Evolutionary conservation across 2,797 vertebrate genomes (phyloP).

Genomic region (Agapornis canus): DNA sequence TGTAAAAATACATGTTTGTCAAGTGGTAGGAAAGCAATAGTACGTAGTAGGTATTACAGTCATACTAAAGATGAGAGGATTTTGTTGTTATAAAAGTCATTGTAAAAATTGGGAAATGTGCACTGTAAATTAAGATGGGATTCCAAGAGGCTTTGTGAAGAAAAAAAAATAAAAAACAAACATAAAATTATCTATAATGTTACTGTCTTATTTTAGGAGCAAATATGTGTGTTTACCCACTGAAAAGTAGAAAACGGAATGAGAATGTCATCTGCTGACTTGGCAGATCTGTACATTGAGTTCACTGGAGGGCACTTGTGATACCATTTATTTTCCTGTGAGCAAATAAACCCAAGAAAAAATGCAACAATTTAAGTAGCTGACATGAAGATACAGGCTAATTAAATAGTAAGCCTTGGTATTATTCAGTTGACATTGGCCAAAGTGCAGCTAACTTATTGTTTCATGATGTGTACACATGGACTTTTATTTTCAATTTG

Average conservation of each 20-base stretch:
- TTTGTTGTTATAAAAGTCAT: not conserved
- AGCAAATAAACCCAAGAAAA: not conserved
- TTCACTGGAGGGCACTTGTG: not conserved
- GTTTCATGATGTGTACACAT: not conserved
- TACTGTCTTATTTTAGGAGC: not conserved
- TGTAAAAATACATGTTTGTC: not conserved
- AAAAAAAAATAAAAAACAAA: not conserved
- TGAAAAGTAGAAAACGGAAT: not conserved
- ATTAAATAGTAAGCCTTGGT: not conserved
- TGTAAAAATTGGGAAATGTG: not conserved
- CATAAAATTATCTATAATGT: not conserved
- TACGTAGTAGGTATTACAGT: not conserved
- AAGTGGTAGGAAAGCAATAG: not conserved
- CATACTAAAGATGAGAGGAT: not conserved
- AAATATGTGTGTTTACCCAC: not conserved
- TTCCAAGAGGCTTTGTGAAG: not conserved
- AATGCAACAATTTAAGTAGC: not conserved
- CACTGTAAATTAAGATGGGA: not conserved
- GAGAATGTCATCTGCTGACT: slow-evolving; percentile 15
- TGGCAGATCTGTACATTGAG: not conserved
- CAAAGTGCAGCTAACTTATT: not conserved
- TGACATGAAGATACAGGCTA: not conserved
- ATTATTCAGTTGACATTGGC: not conserved
- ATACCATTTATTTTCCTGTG: not conserved
- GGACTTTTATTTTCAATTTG: not conserved